These are phyloP conservation scores for Bubo scandiacus DNA, from an alignment of 2,113 vertebrate species.

Conservation along the genomic window DNA sequence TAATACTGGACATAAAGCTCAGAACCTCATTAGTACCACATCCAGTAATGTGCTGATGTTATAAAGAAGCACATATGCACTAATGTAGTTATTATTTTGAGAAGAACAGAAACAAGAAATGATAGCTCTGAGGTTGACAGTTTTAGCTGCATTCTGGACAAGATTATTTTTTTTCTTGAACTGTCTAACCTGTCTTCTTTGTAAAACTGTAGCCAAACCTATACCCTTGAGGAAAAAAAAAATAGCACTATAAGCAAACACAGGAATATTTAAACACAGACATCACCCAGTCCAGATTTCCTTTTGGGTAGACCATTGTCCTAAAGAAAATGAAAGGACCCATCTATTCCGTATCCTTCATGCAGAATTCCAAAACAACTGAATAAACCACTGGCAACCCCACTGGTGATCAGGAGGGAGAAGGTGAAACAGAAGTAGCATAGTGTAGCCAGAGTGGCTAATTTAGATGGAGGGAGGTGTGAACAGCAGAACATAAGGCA, in stretches of 20 bases:
- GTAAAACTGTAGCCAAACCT: neutral
- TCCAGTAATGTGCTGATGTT: neutral
- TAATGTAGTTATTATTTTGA: neutral
- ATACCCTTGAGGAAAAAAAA: neutral
- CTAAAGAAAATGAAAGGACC: neutral
- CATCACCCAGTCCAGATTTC: neutral
- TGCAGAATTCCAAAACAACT: neutral
- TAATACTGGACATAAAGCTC: neutral
- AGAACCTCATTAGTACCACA: neutral
- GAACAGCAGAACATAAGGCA: constrained; percentile 46
- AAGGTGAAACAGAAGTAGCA: constrained; percentile 1
- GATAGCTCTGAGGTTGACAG: neutral
- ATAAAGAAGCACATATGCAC: neutral
- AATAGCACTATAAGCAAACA: neutral
- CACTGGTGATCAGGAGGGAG: neutral
- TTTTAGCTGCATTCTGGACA: neutral
- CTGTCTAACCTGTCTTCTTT: neutral
- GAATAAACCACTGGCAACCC: neutral
- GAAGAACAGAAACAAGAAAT: neutral
- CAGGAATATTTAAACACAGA: neutral
- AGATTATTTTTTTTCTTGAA: neutral
- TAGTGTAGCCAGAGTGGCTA: neutral
- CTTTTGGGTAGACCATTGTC: neutral
- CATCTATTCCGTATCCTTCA: neutral
- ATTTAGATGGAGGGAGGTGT: neutral